Evolutionary conservation across 2,113 vertebrate genomes (phyloP), one percentile per base, ranked within the genome.

Genomic region (Hemiscyllium ocellatum): DNA sequence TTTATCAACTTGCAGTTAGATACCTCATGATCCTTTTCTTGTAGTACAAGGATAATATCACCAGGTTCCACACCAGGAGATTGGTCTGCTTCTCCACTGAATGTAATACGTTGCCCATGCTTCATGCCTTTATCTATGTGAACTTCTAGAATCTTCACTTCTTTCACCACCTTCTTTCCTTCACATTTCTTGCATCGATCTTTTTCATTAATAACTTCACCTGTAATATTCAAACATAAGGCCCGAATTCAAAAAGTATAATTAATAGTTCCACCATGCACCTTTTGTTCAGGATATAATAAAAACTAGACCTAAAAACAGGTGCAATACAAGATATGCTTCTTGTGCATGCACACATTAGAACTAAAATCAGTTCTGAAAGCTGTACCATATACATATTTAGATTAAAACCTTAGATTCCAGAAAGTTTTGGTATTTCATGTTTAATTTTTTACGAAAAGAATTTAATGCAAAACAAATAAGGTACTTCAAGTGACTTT

Each of bases 81-180:
- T 96, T 99, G 99, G 97, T 99, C 99, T 70, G 99, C 99, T 97
- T 99, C 99, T 96, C 99, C 99, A 90, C 98, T 98, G 96, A 99
- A 99, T 5, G 98, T 99, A 97, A 99, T 99, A 97, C 99, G 99
- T 96, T 99, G 99, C 29, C 99, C 99, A 78, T 99, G 99, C 96
- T 97, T 99, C 99, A 99, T 99, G 96, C 99, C 99, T 98, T 99
- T 99, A 97, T 99, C 99, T 97, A 99, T 98, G 26, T 99, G 99
- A 96, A 99, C 99, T 97, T 99, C 99, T 96, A 99, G 97, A 96
- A 99, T 99, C 97, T 99, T 99, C 6, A 99, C 98, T 97, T 99
- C 99, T 98, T 99, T 99, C 96, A 98, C 98, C 96, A 99, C 99
- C 96, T 99, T 99, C 96, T 99, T 99, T 80, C 99, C 99, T 97